These are phyloP conservation scores for Miniopterus natalensis DNA, from an alignment of 2,113 vertebrate genomes.

Conservation along the genomic window DNA sequence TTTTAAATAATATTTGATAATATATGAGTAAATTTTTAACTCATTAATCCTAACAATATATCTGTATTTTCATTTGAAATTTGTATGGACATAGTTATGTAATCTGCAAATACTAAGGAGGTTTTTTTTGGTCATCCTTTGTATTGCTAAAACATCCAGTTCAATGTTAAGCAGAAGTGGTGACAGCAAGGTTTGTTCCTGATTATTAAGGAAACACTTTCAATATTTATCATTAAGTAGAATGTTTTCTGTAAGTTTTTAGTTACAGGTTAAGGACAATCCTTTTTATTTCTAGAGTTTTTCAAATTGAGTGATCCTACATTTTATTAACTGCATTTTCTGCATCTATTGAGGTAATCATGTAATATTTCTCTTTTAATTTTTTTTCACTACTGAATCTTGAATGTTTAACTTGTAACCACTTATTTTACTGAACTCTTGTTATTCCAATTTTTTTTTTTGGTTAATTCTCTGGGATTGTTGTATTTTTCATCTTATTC, in stretches of 20 bases:
- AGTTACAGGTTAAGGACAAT: not conserved
- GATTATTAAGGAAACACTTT: not conserved
- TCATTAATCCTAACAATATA: not conserved
- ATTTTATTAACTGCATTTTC: slow-evolving; percentile 45
- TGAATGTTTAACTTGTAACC: not conserved
- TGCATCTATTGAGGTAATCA: not conserved
- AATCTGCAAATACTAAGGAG: not conserved
- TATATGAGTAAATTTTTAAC: not conserved
- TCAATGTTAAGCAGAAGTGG: not conserved
- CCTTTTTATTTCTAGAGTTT: not conserved
- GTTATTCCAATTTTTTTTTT: not conserved
- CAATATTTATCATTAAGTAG: not conserved
- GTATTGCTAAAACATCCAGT: not conserved
- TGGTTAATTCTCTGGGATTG: not conserved
- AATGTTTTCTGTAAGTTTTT: not conserved
- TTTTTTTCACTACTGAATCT: slow-evolving; percentile 16
- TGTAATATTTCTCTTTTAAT: not conserved
- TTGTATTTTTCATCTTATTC: slow-evolving; percentile 25
- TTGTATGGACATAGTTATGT: not conserved
- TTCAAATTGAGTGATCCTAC: not conserved
- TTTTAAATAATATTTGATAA: not conserved
- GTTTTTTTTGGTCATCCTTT: not conserved
- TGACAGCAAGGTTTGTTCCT: not conserved
- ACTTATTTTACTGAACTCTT: not conserved
- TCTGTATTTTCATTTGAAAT: slow-evolving; percentile 11